Base-by-base conservation (phyloP, 2,797 vertebrate species). In the Furcifer pardalis region DNA sequence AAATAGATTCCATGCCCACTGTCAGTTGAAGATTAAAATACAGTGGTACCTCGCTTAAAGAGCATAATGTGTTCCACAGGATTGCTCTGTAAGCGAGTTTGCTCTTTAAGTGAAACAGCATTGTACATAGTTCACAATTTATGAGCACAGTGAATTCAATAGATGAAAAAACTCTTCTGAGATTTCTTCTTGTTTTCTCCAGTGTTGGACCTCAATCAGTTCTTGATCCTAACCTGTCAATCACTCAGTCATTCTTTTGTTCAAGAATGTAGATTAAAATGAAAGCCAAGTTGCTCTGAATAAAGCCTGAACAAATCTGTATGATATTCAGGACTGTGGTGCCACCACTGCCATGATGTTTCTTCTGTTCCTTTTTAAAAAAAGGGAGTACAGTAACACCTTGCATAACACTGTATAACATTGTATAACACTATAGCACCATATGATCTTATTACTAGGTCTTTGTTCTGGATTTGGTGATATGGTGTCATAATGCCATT, bases 381-480 rank as follows among this genome's bases (percentile, higher is more conserved):
- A n/a, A n/a, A n/a, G n/a, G n/a, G n/a, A n/a, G n/a, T 86, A 52
- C 60, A 82, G 42, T 68, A 87, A 85, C 89, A 72, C 86, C 3
- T 1, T 4, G 1, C 35, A 62, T 78, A 89, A 60, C 85, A 82
- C 7, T 82, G 89, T 65, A 73, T 89, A 79, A n/a, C 42, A 35
- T 73, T n/a, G n/a, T n/a, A n/a, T n/a, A n/a, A n/a, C n/a, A n/a
- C n/a, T n/a, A n/a, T n/a, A n/a, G n/a, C n/a, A n/a, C n/a, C n/a
- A n/a, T n/a, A n/a, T n/a, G n/a, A n/a, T n/a, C n/a, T n/a, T n/a
- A n/a, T n/a, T n/a, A n/a, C n/a, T n/a, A n/a, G n/a, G n/a, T n/a
- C n/a, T n/a, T n/a, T n/a, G n/a, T n/a, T n/a, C n/a, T n/a, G n/a
- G n/a, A n/a, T n/a, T n/a, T n/a, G n/a, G n/a, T n/a, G n/a, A n/a